Base-by-base conservation (phyloP, 2,113 vertebrate species). In the Hippopotamus amphibius region DNA sequence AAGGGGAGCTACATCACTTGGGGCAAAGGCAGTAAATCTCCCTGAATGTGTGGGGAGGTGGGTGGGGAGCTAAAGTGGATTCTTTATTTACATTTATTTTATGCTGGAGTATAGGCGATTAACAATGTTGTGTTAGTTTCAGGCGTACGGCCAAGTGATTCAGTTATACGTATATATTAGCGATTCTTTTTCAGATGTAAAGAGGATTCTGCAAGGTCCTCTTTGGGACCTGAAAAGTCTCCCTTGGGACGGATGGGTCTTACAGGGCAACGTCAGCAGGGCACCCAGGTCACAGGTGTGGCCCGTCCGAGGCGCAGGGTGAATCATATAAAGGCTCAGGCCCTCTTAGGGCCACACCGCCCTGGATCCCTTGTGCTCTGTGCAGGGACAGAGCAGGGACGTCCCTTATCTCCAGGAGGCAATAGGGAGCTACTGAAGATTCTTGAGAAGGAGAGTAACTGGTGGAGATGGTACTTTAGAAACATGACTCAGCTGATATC, bases 241-340 rank as follows among this genome's bases (percentile, higher is more conserved):
- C 24, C 6, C 4, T 65, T 14, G 61, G 46, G 37, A 55, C 12
- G 22, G 43, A 55, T 59, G 13, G 0, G n/a, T 74, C 48, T 41
- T 53, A 21, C 28, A 7, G 8, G 7, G 28, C 33, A 1, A 59
- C 0, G 0, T 17, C 24, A 4, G 6, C 5, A 37, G 41, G 28
- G 24, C 2, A 53, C n/a, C 37, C 43, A 12, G 46, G 61, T 37
- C 17, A 53, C 4, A 16, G 48, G 11, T 6, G 9, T 16, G 10
- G 13, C 33, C 68, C 43, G 15, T 33, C 5, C 3, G 5, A 1
- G 7, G 7, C 3, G 4, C 37, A 26, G 10, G 5, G 8, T 15
- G 50, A 41, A 22, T 7, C 4, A 30, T 72, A 69, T 19, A 33
- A 33, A 74, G 5, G 22, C 6, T 53, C 26, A 16, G 7, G 30